Percentiles rank a stretch among this genome's conserved stretches.
phyloP scores from a whole-genome alignment of 2,113 vertebrate species.

The Urocitellus parryii region DNA sequence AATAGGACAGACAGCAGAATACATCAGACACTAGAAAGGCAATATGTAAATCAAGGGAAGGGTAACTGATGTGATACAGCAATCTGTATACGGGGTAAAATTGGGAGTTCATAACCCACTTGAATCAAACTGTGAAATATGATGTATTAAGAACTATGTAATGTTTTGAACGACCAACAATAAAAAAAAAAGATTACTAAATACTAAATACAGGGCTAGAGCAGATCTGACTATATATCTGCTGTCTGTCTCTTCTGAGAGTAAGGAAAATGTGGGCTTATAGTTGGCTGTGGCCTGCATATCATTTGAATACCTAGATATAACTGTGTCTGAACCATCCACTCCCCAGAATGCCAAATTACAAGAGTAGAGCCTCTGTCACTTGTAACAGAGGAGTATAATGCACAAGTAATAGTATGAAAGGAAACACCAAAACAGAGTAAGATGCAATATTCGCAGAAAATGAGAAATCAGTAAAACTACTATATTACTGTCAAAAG shows the following conservation, averaged over 20 bases:
- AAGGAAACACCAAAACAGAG: background rate
- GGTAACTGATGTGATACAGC: too few relatives aligned
- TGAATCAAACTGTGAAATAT: too few relatives aligned
- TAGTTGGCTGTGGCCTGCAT: background rate
- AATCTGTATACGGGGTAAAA: too few relatives aligned
- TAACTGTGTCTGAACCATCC: background rate
- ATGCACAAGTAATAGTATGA: background rate
- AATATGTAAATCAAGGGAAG: too few relatives aligned
- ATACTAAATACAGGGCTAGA: background rate
- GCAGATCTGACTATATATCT: background rate
- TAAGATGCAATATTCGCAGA: background rate
- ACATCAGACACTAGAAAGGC: too few relatives aligned
- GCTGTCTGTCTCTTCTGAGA: background rate
- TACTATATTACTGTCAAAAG: background rate
- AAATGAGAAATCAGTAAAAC: background rate
- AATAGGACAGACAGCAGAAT: too few relatives aligned
- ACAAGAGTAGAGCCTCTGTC: background rate
- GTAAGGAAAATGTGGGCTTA: background rate
- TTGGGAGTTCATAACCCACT: too few relatives aligned
- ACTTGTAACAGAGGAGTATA: background rate
- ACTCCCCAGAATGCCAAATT: constrained; percentile 34
- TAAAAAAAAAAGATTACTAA: too few relatives aligned
- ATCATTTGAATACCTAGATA: background rate
- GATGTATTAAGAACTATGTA: too few relatives aligned
- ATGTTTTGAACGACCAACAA: too few relatives aligned